Conservation (phyloP, 2,888 invertebrate genomes). For the Epistrophella euchroma region DNA sequence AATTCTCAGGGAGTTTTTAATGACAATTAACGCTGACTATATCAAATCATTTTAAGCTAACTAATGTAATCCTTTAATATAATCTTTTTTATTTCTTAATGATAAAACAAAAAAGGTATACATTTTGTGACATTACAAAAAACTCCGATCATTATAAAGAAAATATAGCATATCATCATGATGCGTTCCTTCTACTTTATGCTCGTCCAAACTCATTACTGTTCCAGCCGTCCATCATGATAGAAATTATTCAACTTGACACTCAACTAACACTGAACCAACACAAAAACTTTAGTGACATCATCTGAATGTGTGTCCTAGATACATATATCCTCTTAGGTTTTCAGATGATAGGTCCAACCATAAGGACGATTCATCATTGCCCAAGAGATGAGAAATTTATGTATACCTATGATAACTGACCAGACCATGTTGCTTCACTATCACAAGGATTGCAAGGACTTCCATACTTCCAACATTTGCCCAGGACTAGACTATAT, state of each 20-base stretch:
- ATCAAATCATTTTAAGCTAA: neutral
- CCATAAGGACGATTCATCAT: constrained; percentile 58
- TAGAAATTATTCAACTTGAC: constrained; percentile 64
- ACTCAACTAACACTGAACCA: constrained; percentile 64
- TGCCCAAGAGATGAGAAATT: constrained; percentile 26
- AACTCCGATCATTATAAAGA: neutral
- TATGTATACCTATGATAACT: neutral
- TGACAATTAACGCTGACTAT: too few species aligned
- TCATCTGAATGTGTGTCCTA: constrained; percentile 41
- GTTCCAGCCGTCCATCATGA: constrained; percentile 55
- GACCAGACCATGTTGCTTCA: constrained; percentile 15
- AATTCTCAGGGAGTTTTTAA: too few species aligned
- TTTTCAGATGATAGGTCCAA: constrained; percentile 55
- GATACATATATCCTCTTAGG: constrained; percentile 21
- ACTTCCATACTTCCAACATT: constrained; percentile 31
- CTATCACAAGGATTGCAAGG: constrained; percentile 19
- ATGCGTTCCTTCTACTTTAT: neutral
- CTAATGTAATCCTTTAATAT: neutral
- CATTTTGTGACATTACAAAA: neutral
- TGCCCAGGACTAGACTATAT: constrained; percentile 6
- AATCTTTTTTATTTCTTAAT: neutral
- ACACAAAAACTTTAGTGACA: constrained; percentile 58
- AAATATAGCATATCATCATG: constrained; percentile 9
- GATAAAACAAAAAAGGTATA: neutral
- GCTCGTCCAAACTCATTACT: constrained; percentile 33